A percentile compares a stretch with the other conserved stretches of the same genome.
Conservation (phyloP, 1,140 invertebrate species). For the Hyposmocoma kahamanoa region DNA sequence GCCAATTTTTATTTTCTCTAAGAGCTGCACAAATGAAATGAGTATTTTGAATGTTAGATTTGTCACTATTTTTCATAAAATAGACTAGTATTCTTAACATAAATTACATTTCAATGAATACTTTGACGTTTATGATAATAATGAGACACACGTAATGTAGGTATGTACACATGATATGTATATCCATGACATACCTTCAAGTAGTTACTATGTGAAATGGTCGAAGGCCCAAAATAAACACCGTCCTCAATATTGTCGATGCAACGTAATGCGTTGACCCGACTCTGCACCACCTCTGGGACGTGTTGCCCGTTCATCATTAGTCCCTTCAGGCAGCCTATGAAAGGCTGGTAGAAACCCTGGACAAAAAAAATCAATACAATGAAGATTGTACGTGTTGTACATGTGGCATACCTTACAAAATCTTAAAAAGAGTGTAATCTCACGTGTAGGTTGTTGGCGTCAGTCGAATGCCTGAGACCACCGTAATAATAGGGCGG, state of each 20-base stretch:
- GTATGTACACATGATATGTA: too few species aligned
- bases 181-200: conserved; percentile 49
- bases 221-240: conserved; percentile 85
- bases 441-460: conserved; percentile 38
- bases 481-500: conserved; percentile 90
- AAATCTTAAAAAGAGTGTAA: too few species aligned
- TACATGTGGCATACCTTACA: neutral
- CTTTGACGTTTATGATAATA: too few species aligned
- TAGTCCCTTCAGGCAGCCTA: conserved; percentile 91
- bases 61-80: too few species aligned
- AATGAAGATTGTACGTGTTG: neutral
- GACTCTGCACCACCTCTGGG: conserved; percentile 73
- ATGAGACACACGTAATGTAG: too few species aligned
- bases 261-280: conserved; percentile 83
- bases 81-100: too few species aligned
- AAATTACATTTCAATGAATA: too few species aligned
- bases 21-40: conserved; percentile 54
- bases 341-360: conserved; percentile 79
- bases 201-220: conserved; percentile 47
- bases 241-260: conserved; percentile 89
- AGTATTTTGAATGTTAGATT: neutral
- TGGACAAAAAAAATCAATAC: conserved; percentile 19
- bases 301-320: conserved; percentile 80
- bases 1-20: conserved; percentile 86
- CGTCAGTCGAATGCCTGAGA: conserved; percentile 30